Evolutionary conservation across 2,888 invertebrate species (phyloP).

Genomic region (Axea sp.): DNA sequence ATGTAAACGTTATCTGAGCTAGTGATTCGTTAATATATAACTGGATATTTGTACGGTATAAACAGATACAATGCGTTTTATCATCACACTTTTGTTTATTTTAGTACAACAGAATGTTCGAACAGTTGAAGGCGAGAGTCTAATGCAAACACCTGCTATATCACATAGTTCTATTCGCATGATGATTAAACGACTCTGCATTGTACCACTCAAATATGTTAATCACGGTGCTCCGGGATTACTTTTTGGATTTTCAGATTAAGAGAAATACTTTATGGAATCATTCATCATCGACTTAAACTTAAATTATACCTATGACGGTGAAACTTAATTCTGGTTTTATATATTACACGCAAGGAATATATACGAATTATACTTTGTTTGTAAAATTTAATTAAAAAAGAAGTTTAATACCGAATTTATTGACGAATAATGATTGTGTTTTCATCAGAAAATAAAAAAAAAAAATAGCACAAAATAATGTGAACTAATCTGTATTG

Average conservation of each 20-base stretch:
- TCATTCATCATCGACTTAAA: conserved; percentile 18
- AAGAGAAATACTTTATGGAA: conserved; percentile 33
- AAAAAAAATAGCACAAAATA: no score
- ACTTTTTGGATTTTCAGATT: conserved; percentile 44
- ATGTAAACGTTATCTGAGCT: conserved; percentile 29
- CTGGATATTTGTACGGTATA: conserved; percentile 25
- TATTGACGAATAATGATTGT: no score
- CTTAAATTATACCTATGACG: background rate
- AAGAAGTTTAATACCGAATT: no score
- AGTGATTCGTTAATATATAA: conserved; percentile 43
- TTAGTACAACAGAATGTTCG: conserved; percentile 30
- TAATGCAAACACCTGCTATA: conserved; percentile 53
- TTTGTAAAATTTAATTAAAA: no score
- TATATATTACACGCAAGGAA: no score
- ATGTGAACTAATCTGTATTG: no score
- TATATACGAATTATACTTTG: no score
- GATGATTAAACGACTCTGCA: conserved; percentile 44
- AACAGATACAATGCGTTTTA: conserved; percentile 51
- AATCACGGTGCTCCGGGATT: conserved; percentile 33
- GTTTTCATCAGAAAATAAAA: no score
- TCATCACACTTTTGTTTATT: conserved; percentile 46
- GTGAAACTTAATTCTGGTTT: no score
- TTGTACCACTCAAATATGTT: conserved; percentile 49
- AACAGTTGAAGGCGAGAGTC: conserved; percentile 48
- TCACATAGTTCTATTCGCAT: conserved; percentile 50